Conservation (phyloP, 2,113 vertebrate genomes). For the Pitta sordida region DNA sequence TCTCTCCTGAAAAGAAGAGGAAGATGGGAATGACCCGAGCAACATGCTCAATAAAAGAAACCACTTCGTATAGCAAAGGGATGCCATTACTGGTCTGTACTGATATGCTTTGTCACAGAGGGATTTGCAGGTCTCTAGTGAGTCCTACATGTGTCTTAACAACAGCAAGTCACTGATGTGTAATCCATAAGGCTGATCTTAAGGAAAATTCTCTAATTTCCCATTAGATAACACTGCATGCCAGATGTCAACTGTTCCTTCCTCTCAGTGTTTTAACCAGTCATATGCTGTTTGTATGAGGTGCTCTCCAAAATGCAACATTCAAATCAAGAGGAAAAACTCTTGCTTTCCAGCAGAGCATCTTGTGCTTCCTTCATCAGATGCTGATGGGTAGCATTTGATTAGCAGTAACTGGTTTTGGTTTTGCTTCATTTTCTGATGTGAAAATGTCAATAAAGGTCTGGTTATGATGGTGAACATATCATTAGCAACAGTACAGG, state of each 20-base stretch:
- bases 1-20: background rate
- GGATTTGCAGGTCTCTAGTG: conserved; percentile 10
- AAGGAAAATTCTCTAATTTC: conserved; percentile 44
- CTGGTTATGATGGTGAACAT: conserved; percentile 63
- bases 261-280: conserved; percentile 20
- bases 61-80: background rate
- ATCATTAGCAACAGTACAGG: conserved; percentile 42
- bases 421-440: conserved; percentile 43
- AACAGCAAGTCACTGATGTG: conserved; percentile 12
- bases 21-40: background rate
- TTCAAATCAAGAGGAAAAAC: background rate
- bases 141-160: background rate
- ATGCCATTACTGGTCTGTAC: accelerated
- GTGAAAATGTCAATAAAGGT: conserved; percentile 12
- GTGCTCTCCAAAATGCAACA: background rate
- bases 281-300: conserved; percentile 1
- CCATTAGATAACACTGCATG: conserved; percentile 21
- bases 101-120: background rate
- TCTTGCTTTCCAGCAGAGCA: background rate
- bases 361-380: background rate
- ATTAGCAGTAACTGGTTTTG: background rate
- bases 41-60: background rate
- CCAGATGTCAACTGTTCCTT: conserved; percentile 31
- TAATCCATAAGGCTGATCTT: conserved; percentile 35
- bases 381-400: background rate